Conservation (phyloP, 1,140 invertebrate genomes). For the Pristionchus pacificus region DNA sequence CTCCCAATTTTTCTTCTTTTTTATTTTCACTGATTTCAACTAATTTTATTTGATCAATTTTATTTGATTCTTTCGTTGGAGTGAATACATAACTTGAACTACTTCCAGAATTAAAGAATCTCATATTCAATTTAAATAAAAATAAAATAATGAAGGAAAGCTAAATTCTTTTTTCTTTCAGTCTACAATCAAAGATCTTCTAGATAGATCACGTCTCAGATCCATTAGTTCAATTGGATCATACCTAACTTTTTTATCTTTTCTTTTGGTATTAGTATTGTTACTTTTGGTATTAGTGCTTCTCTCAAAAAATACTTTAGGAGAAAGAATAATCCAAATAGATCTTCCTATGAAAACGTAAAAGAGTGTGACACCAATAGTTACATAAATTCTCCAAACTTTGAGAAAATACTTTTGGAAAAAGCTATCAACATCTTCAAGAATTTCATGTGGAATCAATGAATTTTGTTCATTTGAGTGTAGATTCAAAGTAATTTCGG, state of each 20-base stretch:
- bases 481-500: constrained; percentile 23
- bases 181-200: constrained; percentile 30
- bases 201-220: constrained; percentile 21
- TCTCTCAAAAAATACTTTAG: constrained; percentile 26
- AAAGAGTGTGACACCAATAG: constrained; percentile 33
- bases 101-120: constrained; percentile 25
- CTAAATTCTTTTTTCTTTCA: no score
- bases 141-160: no score
- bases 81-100: constrained; percentile 38
- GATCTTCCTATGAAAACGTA: constrained; percentile 32
- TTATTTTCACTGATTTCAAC: constrained; percentile 4
- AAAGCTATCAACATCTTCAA: constrained; percentile 33
- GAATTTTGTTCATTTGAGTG: constrained; percentile 28
- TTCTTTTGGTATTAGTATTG: no score
- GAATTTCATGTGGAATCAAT: constrained; percentile 31
- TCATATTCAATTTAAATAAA: constrained; percentile 32
- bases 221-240: constrained; percentile 10
- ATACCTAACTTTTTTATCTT: constrained; percentile 5
- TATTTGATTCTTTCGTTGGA: constrained; percentile 25
- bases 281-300: no score
- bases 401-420: constrained; percentile 34
- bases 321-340: constrained; percentile 33
- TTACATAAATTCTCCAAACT: constrained; percentile 41
- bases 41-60: constrained; percentile 37
- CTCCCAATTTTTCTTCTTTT: no score